phyloP scores from a whole-genome alignment of 1,140 invertebrate species.

The Myzus persicae region DNA sequence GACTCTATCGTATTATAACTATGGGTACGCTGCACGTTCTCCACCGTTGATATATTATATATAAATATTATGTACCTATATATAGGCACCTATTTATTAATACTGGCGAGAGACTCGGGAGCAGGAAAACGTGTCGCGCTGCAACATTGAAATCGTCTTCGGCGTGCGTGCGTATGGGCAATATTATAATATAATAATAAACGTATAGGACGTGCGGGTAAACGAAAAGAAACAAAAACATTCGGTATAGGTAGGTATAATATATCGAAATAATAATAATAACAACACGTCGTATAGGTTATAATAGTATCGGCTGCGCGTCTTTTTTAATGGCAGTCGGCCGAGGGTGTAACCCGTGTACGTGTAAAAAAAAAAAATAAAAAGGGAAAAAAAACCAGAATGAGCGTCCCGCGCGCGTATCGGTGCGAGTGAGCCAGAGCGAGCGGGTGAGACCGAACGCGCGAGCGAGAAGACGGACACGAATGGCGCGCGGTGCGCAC shows the following conservation, averaged over 20 bases:
- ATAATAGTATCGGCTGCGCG: neutral
- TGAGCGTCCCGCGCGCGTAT: neutral
- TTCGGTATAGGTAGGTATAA: neutral
- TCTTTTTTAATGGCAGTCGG: neutral
- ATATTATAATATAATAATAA: neutral
- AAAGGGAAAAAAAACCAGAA: neutral
- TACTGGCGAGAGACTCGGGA: no score
- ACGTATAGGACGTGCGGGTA: neutral
- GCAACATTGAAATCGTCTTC: neutral
- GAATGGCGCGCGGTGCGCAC: constrained; percentile 29
- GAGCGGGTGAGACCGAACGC: neutral
- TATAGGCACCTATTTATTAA: no score
- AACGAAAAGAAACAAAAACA: neutral
- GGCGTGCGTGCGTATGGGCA: neutral
- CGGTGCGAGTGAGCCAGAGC: neutral
- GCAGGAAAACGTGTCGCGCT: neutral
- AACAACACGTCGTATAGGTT: neutral
- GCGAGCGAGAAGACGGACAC: no score
- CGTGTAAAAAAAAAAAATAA: neutral
- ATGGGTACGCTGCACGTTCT: neutral
- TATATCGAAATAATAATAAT: neutral
- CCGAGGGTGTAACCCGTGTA: neutral
- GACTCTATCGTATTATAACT: neutral
- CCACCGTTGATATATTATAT: neutral
- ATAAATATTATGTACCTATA: no score